These are phyloP conservation scores for Carassius gibelio DNA, from an alignment of 2,113 vertebrate genomes.

Conservation along the genomic window DNA sequence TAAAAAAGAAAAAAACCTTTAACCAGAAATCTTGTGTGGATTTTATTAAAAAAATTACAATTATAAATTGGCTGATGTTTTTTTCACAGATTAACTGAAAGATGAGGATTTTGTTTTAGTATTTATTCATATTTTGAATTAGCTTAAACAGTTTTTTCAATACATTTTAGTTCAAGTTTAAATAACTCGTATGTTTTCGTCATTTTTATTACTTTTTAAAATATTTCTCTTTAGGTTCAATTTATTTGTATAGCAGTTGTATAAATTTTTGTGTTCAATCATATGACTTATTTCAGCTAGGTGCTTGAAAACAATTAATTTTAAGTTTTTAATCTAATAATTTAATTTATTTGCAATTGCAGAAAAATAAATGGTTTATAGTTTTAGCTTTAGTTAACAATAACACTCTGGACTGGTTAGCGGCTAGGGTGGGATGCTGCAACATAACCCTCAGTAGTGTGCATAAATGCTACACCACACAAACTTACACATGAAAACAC, in stretches of 20 bases:
- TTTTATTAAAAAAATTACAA: background rate
- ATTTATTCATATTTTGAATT: background rate
- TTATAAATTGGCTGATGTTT: background rate
- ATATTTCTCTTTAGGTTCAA: background rate
- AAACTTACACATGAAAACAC: constrained; percentile 39
- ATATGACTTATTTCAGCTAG: background rate
- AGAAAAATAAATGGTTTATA: background rate
- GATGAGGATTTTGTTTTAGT: background rate
- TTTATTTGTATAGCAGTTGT: background rate
- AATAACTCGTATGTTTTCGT: background rate
- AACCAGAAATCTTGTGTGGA: background rate
- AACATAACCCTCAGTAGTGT: background rate
- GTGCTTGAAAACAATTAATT: background rate
- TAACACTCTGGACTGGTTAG: background rate
- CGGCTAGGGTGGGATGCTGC: background rate
- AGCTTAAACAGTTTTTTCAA: background rate
- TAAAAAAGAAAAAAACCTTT: background rate
- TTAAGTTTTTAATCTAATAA: background rate
- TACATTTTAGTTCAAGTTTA: background rate
- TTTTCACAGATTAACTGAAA: background rate
- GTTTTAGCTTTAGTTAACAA: background rate
- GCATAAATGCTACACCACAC: constrained; percentile 2
- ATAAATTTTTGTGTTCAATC: background rate
- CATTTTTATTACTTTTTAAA: too few species aligned
- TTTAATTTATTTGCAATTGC: background rate